These are phyloP conservation scores for Tonatia bakeri DNA, from an alignment of 2,113 vertebrate genomes.

Conservation along the genomic window DNA sequence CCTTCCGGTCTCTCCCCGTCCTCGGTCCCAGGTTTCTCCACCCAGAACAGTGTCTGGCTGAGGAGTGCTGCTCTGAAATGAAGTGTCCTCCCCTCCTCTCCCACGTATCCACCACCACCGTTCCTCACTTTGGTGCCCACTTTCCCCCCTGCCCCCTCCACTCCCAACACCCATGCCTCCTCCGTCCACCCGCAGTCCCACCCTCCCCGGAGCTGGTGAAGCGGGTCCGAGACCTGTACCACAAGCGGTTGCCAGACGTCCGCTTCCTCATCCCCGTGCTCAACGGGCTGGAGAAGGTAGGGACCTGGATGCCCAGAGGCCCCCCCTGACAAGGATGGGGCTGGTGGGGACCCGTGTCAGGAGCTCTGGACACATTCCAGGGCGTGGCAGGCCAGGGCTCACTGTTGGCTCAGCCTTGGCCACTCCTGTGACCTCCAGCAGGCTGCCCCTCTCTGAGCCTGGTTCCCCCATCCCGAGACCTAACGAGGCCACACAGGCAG, in stretches of 20 bases:
- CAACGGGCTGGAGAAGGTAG: slow-evolving; percentile 95
- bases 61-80: background rate
- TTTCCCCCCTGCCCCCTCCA: fast-evolving
- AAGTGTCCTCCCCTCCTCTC: background rate
- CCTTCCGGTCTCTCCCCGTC: background rate
- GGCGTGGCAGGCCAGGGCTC: background rate
- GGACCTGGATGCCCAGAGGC: fast-evolving
- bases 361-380: background rate
- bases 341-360: background rate
- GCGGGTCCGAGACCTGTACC: slow-evolving; percentile 93
- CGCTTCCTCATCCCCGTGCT: slow-evolving; percentile 96
- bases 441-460: background rate
- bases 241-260: slow-evolving; percentile 94
- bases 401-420: fast-evolving
- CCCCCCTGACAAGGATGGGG: fast-evolving
- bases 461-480: background rate
- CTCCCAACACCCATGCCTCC: fast-evolving
- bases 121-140: background rate
- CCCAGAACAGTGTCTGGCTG: background rate
- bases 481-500: background rate
- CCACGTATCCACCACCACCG: fast-evolving
- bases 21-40: background rate
- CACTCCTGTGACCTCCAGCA: background rate
- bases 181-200: slow-evolving; percentile 81
- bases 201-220: slow-evolving; percentile 96